These are phyloP conservation scores for Albula glossodonta DNA, from an alignment of 2,113 vertebrate genomes.

Conservation along the genomic window DNA sequence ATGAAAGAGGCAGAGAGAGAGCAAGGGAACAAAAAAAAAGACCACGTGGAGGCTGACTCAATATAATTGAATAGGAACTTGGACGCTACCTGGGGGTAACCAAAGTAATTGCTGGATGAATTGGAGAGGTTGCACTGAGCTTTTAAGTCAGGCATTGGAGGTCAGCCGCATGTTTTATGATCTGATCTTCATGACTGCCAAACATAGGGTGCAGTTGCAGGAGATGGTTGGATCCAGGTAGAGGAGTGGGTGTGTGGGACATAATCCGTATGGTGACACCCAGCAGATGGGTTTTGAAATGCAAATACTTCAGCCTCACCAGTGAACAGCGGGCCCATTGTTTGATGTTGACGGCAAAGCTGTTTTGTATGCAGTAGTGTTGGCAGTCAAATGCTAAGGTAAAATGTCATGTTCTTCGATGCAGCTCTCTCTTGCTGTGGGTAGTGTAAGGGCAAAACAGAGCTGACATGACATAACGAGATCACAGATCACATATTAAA, in stretches of 20 bases:
- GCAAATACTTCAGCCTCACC: not conserved
- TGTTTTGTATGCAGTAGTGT: not conserved
- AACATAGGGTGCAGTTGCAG: no score
- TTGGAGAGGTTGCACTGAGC: no score
- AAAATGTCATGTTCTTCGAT: not conserved
- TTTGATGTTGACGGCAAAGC: not conserved
- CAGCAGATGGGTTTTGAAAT: not conserved
- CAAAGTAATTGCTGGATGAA: no score
- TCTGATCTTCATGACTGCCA: no score
- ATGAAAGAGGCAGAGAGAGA: no score
- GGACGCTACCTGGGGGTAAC: no score
- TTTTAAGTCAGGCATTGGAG: no score
- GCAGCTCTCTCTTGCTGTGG: not conserved
- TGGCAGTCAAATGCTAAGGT: not conserved
- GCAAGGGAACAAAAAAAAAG: no score
- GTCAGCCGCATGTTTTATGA: no score
- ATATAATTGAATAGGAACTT: no score
- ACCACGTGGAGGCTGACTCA: no score
- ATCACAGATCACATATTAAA: not conserved
- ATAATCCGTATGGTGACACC: not conserved
- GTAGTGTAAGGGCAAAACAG: not conserved
- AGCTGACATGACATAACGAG: not conserved
- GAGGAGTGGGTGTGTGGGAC: not conserved
- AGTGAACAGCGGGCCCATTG: not conserved
- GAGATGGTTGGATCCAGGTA: no score